Base-by-base conservation (phyloP, 2,797 vertebrate genomes). In the Mormyrus proboscirostris region DNA sequence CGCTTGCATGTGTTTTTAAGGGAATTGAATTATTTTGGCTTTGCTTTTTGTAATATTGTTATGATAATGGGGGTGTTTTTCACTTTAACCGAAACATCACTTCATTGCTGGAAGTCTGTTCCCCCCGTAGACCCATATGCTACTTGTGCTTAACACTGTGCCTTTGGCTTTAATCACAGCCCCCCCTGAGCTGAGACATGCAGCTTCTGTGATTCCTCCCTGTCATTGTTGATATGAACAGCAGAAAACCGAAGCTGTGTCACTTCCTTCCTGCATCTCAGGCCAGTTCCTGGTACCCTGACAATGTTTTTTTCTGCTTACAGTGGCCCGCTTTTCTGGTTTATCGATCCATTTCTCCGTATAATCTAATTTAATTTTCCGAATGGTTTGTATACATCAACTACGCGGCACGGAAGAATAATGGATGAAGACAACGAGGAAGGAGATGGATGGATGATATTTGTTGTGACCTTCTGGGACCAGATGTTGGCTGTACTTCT, bases 131-230 rank as follows among this genome's bases (percentile, higher is more conserved):
- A 69, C 25, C 62, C 25, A 69, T 12, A 69, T 69, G 25, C 8
- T 9, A 29, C 9, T 12, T 29, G 25, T 65, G 25, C 84, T 91
- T 73, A 51, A 51, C 49, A 10, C 69, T 79, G 50, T n/a, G 38
- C 19, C 73, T 79, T 79, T 93, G 93, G 91, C 92, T 95, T 91
- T 90, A 88, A 89, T 90, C 88, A 92, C 93, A 91, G 92, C 91
- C 90, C 85, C 44, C 88, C 88, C 90, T 93, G 88, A 92, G 87
- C 90, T 93, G 88, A 92, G 87, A 92, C 87, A 90, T 92, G 90
- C 90, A 25, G 29, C 19, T 62, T 22, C 41, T 84, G 38, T 49
- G 12, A 59, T 50, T 83, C 25, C 16, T 47, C 38, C 38, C 7
- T 2, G 76, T 88, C 10, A 33, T 29, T 53, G 22, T 53, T 49